Evolutionary conservation across 1,140 invertebrate species (phyloP).

Genomic region (Drosophila setifemur): DNA sequence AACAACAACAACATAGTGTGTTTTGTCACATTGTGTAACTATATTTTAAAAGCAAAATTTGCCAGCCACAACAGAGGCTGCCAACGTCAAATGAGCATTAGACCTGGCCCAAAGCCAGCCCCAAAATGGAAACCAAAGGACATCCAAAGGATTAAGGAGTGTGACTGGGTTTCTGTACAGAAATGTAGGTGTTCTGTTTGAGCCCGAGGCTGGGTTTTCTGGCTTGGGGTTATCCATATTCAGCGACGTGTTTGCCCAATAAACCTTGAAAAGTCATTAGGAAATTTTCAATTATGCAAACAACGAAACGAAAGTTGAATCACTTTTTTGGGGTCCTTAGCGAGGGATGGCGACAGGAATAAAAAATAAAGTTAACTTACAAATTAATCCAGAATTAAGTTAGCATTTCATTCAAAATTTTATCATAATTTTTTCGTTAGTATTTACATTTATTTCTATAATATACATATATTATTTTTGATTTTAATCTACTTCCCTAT

Average conservation of each 20-base stretch:
- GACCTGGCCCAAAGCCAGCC: slow-evolving; percentile 20
- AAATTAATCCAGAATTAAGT: neutral
- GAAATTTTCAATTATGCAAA: slow-evolving; percentile 74
- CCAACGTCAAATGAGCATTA: slow-evolving; percentile 47
- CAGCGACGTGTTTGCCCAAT: slow-evolving; percentile 59
- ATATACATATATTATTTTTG: no score
- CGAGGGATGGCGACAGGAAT: neutral
- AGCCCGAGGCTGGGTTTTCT: neutral
- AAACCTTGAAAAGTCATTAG: slow-evolving; percentile 73
- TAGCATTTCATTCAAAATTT: no score
- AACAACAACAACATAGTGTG: no score
- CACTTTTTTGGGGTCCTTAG: neutral
- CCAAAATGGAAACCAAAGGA: neutral
- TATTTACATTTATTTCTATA: no score
- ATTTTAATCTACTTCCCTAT: no score
- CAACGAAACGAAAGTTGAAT: slow-evolving; percentile 12
- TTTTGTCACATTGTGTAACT: slow-evolving; percentile 38
- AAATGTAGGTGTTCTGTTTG: slow-evolving; percentile 11
- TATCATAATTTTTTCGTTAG: no score
- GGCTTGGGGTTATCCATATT: neutral
- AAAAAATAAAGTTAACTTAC: neutral
- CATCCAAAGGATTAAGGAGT: slow-evolving; percentile 4
- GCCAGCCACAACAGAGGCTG: slow-evolving; percentile 28
- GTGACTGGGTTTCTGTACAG: slow-evolving; percentile 18
- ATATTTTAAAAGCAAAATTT: slow-evolving; percentile 64